These are phyloP conservation scores for Choristoneura fumiferana DNA, from an alignment of 1,140 invertebrate genomes.

Conservation along the genomic window DNA sequence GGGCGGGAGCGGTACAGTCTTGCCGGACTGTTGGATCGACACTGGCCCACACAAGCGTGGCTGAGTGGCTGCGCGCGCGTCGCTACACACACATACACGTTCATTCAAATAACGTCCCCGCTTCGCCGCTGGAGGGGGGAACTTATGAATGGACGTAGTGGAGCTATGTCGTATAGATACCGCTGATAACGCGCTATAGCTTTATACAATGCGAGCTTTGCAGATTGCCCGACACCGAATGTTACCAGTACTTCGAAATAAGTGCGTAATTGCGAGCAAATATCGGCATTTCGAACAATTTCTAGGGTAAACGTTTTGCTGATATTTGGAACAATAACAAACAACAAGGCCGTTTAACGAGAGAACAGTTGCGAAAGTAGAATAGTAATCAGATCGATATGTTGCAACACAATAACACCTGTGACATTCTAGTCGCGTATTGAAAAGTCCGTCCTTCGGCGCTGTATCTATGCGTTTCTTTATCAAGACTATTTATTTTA, in stretches of 20 bases:
- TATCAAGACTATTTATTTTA: too few species aligned
- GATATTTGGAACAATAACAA: too few species aligned
- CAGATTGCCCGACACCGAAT: slow-evolving; percentile 21
- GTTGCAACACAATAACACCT: neutral
- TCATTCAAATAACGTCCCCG: slow-evolving; percentile 56
- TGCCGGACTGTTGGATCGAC: slow-evolving; percentile 47
- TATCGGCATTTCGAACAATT: neutral
- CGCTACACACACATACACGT: slow-evolving; percentile 50
- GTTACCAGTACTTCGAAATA: too few species aligned
- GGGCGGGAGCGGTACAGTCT: slow-evolving; percentile 31
- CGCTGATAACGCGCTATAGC: slow-evolving; percentile 61
- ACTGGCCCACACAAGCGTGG: slow-evolving; percentile 49
- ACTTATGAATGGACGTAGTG: slow-evolving; percentile 75
- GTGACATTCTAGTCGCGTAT: too few species aligned
- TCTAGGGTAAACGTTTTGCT: too few species aligned
- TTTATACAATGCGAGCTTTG: slow-evolving; percentile 38
- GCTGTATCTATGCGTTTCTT: too few species aligned
- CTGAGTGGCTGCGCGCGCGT: slow-evolving; percentile 59
- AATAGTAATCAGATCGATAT: slow-evolving; percentile 12
- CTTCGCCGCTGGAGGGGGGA: slow-evolving; percentile 47
- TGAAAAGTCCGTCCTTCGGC: too few species aligned
- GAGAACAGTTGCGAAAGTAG: neutral
- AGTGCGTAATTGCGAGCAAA: neutral
- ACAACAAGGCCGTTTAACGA: too few species aligned
- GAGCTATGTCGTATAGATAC: slow-evolving; percentile 57